Evolutionary conservation across 1,140 invertebrate species (phyloP).

Genomic region (Saccostrea cuccullata): DNA sequence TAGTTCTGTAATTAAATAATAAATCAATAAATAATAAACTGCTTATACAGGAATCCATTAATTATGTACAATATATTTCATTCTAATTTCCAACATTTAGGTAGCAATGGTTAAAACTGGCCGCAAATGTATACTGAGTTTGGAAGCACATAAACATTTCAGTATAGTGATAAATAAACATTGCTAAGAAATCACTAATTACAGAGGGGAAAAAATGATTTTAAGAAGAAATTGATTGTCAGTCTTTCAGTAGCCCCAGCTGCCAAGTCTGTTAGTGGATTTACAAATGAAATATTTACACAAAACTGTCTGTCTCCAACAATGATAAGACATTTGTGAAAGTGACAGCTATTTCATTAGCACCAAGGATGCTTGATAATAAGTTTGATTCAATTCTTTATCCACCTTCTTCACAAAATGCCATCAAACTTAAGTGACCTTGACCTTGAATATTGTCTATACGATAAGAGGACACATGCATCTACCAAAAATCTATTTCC

Average conservation of each 20-base stretch:
- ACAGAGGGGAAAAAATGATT: neutral
- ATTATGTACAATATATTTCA: neutral
- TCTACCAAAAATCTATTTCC: neutral
- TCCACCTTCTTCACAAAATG: neutral
- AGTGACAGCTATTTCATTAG: constrained; percentile 1
- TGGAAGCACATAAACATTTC: neutral
- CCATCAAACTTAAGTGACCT: neutral
- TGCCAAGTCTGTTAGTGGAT: neutral
- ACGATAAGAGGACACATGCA: neutral
- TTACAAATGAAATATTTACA: neutral
- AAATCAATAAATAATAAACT: neutral
- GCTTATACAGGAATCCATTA: neutral
- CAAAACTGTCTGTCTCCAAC: neutral
- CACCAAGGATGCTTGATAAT: neutral
- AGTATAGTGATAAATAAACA: neutral
- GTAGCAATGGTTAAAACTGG: neutral
- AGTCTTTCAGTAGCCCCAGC: neutral
- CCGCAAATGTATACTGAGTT: neutral
- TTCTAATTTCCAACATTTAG: neutral
- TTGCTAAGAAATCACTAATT: neutral
- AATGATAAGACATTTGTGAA: constrained; percentile 3
- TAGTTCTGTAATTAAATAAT: no score
- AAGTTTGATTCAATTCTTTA: neutral
- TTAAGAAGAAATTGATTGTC: neutral
- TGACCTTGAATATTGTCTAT: neutral